A percentile compares a stretch with the other conserved stretches of the same genome.
These are phyloP conservation scores for Hippocampus zosterae DNA, from an alignment of 2,113 vertebrate genomes.

Conservation along the genomic window DNA sequence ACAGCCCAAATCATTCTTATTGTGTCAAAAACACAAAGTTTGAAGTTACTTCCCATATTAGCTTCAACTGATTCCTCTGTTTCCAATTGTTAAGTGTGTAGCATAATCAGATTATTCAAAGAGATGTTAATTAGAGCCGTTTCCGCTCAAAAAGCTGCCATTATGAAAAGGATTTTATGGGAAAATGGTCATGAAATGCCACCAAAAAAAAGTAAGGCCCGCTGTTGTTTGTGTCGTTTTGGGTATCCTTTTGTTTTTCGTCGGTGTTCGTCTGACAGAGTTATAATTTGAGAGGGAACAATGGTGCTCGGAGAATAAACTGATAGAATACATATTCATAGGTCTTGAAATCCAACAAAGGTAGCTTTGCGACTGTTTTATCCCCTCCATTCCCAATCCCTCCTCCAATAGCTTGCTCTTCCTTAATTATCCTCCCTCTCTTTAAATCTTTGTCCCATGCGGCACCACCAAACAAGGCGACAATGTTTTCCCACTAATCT, in stretches of 20 bases:
- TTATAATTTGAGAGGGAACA: slow-evolving; percentile 47
- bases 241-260: slow-evolving; percentile 45
- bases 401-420: slow-evolving; percentile 51
- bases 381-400: slow-evolving; percentile 63
- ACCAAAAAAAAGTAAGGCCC: slow-evolving; percentile 31
- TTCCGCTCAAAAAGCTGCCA: slow-evolving; percentile 26
- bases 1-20: not conserved
- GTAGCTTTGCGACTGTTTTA: slow-evolving; percentile 51
- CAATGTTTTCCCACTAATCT: not conserved
- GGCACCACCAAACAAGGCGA: not conserved
- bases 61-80: not conserved
- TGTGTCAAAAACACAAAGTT: not conserved
- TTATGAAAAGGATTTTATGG: slow-evolving; percentile 33
- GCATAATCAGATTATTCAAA: slow-evolving; percentile 68
- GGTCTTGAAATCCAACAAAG: slow-evolving; percentile 57
- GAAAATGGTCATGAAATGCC: slow-evolving; percentile 38
- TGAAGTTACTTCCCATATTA: not conserved
- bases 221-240: slow-evolving; percentile 33
- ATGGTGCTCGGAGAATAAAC: slow-evolving; percentile 49
- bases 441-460: slow-evolving; percentile 33
- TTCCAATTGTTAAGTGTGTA: not conserved
- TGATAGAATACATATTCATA: slow-evolving; percentile 65
- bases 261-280: slow-evolving; percentile 35
- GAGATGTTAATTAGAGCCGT: slow-evolving; percentile 62
- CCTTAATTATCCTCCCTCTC: slow-evolving; percentile 62